These are phyloP conservation scores for Muntiacus reevesi DNA, from an alignment of 2,113 vertebrate genomes.

Conservation along the genomic window DNA sequence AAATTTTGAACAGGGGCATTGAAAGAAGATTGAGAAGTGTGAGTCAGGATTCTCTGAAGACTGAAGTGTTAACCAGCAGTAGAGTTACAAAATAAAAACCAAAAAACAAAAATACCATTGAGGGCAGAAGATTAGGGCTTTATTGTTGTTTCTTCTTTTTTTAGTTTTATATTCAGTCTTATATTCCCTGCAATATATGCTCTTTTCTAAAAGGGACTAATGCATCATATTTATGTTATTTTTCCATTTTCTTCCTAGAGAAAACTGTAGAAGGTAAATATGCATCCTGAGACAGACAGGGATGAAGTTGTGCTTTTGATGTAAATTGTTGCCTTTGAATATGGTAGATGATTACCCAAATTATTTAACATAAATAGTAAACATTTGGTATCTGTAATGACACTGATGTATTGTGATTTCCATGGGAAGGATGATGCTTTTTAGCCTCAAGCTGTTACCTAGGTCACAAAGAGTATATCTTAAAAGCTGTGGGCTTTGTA, in stretches of 20 bases:
- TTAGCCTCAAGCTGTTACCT: neutral
- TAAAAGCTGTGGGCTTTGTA: neutral
- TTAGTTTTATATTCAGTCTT: neutral
- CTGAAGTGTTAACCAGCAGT: neutral
- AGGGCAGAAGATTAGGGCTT: neutral
- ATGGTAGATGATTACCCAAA: constrained; percentile 37
- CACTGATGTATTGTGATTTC: constrained; percentile 64
- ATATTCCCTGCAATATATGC: neutral
- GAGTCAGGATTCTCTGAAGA: neutral
- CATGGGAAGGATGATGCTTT: constrained; percentile 52
- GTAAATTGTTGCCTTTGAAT: constrained; percentile 39
- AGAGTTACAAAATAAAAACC: neutral
- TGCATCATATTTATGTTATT: neutral
- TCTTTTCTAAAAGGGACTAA: neutral
- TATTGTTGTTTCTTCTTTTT: neutral
- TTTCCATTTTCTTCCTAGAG: neutral
- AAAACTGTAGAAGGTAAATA: neutral
- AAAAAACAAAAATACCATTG: neutral
- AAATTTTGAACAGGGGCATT: neutral
- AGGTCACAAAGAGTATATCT: neutral
- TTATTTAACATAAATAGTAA: constrained; percentile 65
- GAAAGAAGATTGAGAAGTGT: neutral
- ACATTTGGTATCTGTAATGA: constrained; percentile 69
- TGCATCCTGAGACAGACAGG: constrained; percentile 40
- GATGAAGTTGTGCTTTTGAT: neutral